Conservation (phyloP, 2,113 vertebrate genomes). For the Oryzias melastigma region DNA sequence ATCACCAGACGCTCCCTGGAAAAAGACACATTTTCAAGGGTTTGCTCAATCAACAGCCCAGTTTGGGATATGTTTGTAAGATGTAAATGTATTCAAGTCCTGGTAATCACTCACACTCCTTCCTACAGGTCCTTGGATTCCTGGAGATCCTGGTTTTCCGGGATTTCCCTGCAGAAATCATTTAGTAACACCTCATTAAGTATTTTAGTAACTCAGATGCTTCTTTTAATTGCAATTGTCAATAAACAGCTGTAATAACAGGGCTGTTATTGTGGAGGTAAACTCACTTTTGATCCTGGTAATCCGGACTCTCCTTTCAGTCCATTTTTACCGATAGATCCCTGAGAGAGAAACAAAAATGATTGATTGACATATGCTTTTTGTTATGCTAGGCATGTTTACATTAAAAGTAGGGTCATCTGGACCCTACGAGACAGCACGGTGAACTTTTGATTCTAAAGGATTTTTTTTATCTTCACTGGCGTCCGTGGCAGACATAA, state of each 20-base stretch:
- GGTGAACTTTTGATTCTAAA: too few species aligned
- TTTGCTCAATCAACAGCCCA: too few species aligned
- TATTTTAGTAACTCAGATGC: neutral
- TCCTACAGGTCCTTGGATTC: constrained; percentile 74
- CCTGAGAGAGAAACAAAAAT: constrained; percentile 50
- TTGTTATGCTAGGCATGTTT: too few species aligned
- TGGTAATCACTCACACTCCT: constrained; percentile 60
- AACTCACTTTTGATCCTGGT: constrained; percentile 62
- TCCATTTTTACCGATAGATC: constrained; percentile 61
- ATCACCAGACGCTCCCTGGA: constrained; percentile 69
- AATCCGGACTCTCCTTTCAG: constrained; percentile 52
- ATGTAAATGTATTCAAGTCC: neutral
- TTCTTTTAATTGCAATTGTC: too few species aligned
- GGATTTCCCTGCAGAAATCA: constrained; percentile 60
- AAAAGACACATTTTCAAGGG: neutral
- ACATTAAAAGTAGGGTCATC: too few species aligned
- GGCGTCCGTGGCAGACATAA: too few species aligned
- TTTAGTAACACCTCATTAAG: neutral
- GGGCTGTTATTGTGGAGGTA: neutral
- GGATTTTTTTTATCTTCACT: too few species aligned
- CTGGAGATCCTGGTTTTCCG: constrained; percentile 68
- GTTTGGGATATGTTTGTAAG: too few species aligned
- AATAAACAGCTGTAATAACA: neutral
- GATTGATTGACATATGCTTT: too few species aligned
- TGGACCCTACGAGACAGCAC: too few species aligned